Evolutionary conservation across 2,888 invertebrate genomes (phyloP).

Genomic region (Poecilus cupreus): DNA sequence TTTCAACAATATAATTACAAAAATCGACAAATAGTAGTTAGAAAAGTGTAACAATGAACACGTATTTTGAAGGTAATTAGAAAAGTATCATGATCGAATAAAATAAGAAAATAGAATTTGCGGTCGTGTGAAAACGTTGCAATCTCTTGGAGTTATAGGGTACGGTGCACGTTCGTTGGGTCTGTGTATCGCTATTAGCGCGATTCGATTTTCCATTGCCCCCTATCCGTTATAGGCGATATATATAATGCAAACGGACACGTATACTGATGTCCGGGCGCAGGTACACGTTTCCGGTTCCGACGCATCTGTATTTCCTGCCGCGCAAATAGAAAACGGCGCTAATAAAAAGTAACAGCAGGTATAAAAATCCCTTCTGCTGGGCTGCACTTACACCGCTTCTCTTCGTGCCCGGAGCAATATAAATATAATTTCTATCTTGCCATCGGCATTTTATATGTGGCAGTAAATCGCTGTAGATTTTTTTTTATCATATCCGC

Average conservation of each 20-base stretch:
- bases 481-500: constrained; percentile 56
- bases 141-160: background rate
- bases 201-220: constrained; percentile 11
- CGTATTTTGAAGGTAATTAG: no score
- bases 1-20: no score
- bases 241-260: constrained; percentile 33
- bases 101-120: no score
- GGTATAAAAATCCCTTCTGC: constrained; percentile 51
- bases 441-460: constrained; percentile 58
- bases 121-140: background rate
- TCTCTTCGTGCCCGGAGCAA: constrained; percentile 43
- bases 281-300: background rate
- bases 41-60: no score
- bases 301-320: constrained; percentile 48
- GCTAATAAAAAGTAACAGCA: constrained; percentile 58
- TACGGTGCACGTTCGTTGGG: background rate
- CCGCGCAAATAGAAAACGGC: constrained; percentile 54
- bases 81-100: no score
- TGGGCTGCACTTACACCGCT: background rate
- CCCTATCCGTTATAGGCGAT: constrained; percentile 16
- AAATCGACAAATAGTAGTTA: no score
- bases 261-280: background rate
- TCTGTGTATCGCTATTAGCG: background rate
- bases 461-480: constrained; percentile 56
- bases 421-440: constrained; percentile 59